Evolutionary conservation across 2,888 invertebrate species (phyloP), one percentile per base, ranked within the genome.

Genomic region (Orchesellides sinensis): DNA sequence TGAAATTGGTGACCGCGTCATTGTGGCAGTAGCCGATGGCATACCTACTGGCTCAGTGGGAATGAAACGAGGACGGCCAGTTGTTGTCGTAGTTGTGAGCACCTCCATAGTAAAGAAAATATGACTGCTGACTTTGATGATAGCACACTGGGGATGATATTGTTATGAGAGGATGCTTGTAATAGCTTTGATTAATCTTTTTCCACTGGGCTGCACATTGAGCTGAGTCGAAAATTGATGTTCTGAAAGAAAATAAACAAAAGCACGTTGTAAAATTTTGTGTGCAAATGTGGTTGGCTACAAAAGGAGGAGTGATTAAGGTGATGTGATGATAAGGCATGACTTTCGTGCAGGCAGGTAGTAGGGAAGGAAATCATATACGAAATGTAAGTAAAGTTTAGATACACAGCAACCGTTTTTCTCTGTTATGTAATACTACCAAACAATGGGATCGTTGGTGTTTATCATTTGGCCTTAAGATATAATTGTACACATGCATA

Each of bases 51-150:
- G 65, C 70, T 82, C 56, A 70, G 74, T 75, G 82, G 82, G 82
- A 82, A 82, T 73, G 56, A 82, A 82, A 69, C 82, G 82, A 82
- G 82, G 82, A 40, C 82, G 82, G 73, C 74, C 74, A 82, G 69
- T 75, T 56, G 82, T 45, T n/a, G 59, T 35, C 23, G 69, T 70
- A 40, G 78, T n/a, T 52, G 32, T 69, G 61, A 82, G 63, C 47
- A 82, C 82, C 74, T 82, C 82, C 82, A 82, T 82, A 54, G 54
- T 70, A 72, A n/a, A n/a, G n/a, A n/a, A n/a, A n/a, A n/a, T n/a
- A 69, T 23, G 29, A 69, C 23, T 23, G 29, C 21, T 63, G 10
- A n/a, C n/a, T n/a, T n/a, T n/a, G n/a, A 40, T 23, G 40, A 63
- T 32, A 25, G 8, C 4, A 66, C 47, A 47, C 29, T 69, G 40